phyloP scores from a whole-genome alignment of 2,797 vertebrate species.

The Loriculus beryllinus region DNA sequence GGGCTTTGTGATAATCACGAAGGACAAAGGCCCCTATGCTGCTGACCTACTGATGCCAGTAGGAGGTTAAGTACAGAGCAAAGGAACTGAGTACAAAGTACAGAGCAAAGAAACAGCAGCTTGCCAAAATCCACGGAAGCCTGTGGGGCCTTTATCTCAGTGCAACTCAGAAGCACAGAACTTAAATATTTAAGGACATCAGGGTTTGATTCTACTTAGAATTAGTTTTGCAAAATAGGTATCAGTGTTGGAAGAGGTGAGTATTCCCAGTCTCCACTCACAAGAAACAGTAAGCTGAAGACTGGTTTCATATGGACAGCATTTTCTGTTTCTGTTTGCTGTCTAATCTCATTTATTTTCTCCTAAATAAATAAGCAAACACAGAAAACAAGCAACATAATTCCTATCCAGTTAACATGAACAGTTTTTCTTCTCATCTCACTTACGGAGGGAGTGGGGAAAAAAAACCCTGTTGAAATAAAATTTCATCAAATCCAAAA shows the following conservation, averaged over 20 bases:
- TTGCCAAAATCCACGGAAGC: not conserved
- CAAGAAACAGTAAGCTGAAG: not conserved
- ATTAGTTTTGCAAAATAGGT: not conserved
- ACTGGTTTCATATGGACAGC: not conserved
- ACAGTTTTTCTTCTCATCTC: not conserved
- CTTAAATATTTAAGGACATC: not conserved
- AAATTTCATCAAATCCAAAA: not conserved
- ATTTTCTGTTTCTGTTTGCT: not conserved
- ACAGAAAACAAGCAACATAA: not conserved
- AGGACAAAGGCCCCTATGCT: not conserved
- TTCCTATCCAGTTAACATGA: not conserved
- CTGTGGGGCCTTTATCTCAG: not conserved
- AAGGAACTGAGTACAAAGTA: not conserved
- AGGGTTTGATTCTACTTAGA: not conserved
- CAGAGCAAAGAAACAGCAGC: not conserved
- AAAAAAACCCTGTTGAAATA: not conserved
- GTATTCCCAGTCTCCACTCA: not conserved
- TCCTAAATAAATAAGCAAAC: not conserved
- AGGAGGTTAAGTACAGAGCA: not conserved
- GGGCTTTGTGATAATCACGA: not conserved
- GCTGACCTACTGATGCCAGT: not conserved
- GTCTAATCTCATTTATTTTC: not conserved
- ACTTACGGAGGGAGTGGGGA: accelerated
- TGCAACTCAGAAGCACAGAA: not conserved
- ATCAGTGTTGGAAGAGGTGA: not conserved